phyloP scores from a whole-genome alignment of 2,797 vertebrate species.

The Crocodylus rhombifer region DNA sequence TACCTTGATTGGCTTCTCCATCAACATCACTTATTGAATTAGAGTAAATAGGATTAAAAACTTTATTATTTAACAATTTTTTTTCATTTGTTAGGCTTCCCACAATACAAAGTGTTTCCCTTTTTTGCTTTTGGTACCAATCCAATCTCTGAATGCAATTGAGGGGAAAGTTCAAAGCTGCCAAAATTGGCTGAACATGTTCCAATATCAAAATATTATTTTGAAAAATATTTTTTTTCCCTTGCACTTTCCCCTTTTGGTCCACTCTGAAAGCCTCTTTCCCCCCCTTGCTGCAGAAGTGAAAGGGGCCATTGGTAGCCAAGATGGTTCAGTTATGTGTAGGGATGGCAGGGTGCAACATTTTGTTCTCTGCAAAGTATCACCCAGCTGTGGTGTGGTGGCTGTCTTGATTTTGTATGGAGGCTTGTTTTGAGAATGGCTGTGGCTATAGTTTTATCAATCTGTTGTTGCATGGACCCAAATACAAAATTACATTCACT shows the following conservation, averaged over 20 bases:
- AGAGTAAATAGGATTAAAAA: constrained; percentile 18
- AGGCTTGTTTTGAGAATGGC: constrained; percentile 26
- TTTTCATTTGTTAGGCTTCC: background rate
- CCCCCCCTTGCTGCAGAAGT: background rate
- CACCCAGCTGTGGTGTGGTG: background rate
- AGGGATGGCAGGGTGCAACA: background rate
- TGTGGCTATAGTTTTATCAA: constrained; percentile 36
- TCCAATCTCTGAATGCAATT: background rate
- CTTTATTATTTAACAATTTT: background rate
- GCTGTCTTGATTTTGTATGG: background rate
- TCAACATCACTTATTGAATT: background rate
- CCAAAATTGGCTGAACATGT: background rate
- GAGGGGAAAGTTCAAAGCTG: background rate
- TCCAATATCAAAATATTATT: background rate
- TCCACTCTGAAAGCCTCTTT: background rate
- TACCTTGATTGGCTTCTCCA: background rate
- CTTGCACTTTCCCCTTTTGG: no score
- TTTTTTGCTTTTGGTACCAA: background rate
- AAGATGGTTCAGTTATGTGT: background rate
- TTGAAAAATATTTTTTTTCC: no score
- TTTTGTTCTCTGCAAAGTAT: constrained; percentile 7
- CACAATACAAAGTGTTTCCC: background rate
- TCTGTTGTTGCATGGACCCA: background rate
- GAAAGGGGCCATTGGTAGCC: background rate
- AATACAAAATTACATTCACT: constrained; percentile 2